These are phyloP conservation scores for Planiliza haematocheilus DNA, from an alignment of 2,113 vertebrate species.

Conservation along the genomic window DNA sequence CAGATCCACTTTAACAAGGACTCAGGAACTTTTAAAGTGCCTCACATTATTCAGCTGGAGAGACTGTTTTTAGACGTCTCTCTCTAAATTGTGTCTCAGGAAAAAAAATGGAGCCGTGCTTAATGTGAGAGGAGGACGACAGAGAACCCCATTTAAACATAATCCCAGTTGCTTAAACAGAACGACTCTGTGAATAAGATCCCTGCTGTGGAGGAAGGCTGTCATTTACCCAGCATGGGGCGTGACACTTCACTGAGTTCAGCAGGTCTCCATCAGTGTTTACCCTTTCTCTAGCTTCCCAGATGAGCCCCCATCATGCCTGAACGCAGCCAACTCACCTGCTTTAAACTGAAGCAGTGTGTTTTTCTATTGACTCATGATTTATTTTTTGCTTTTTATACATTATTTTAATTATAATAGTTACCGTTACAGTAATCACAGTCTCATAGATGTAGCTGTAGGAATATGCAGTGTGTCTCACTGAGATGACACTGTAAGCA, in stretches of 20 bases:
- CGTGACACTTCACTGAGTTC: conserved; percentile 70
- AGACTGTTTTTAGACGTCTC: conserved; percentile 12
- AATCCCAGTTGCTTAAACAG: conserved; percentile 66
- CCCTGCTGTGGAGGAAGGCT: conserved; percentile 65
- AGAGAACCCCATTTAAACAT: conserved; percentile 53
- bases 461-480: conserved; percentile 22
- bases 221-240: conserved; percentile 71
- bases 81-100: conserved; percentile 40
- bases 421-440: conserved; percentile 11
- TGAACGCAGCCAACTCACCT: conserved; percentile 4
- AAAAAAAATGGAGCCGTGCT: conserved; percentile 45
- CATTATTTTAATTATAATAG: neutral
- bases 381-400: conserved; percentile 4
- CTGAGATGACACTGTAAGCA: conserved; percentile 23
- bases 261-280: conserved; percentile 65
- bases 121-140: conserved; percentile 48
- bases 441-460: conserved; percentile 4
- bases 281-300: conserved; percentile 61
- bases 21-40: conserved; percentile 29
- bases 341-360: rapidly evolving
- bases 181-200: conserved; percentile 63
- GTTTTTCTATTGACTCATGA: conserved; percentile 1
- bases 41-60: conserved; percentile 34
- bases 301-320: conserved; percentile 60
- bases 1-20: conserved; percentile 3